A percentile compares a stretch with the other conserved stretches of the same genome.
phyloP scores from a whole-genome alignment of 2,113 vertebrate genomes.

The Andinoacara biseriatus region DNA sequence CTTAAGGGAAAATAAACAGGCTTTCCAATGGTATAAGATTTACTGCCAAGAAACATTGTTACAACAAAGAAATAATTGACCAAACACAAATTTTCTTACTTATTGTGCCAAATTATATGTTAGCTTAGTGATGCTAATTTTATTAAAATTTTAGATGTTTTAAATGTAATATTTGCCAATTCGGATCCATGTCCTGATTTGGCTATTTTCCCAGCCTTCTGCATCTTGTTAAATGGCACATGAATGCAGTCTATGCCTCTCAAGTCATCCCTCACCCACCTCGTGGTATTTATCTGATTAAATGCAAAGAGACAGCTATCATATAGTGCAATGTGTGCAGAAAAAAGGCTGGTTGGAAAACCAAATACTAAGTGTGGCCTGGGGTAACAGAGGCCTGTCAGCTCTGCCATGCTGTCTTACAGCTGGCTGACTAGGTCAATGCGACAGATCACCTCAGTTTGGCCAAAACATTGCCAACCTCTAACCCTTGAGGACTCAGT shows the following conservation, averaged over 20 bases:
- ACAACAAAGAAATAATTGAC: too few relatives aligned
- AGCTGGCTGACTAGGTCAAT: conserved; percentile 60
- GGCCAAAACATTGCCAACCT: conserved; percentile 39
- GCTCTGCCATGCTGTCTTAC: conserved; percentile 62
- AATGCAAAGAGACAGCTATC: conserved; percentile 79
- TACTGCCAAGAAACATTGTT: too few relatives aligned
- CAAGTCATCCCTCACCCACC: conserved; percentile 50
- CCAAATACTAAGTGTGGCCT: conserved; percentile 77
- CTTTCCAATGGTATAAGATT: too few relatives aligned
- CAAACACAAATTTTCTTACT: too few relatives aligned
- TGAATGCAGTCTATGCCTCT: conserved; percentile 28
- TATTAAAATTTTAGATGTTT: neutral
- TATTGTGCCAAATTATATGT: too few relatives aligned
- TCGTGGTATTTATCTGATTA: conserved; percentile 76
- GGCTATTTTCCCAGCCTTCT: conserved; percentile 2
- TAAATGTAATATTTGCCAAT: neutral
- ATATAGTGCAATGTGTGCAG: conserved; percentile 66
- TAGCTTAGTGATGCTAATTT: neutral
- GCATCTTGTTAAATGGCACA: conserved; percentile 33
- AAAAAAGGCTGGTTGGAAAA: conserved; percentile 66
- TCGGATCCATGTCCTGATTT: conserved; percentile 1
- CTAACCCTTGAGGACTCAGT: conserved; percentile 45
- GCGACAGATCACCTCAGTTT: conserved; percentile 73
- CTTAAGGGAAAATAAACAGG: too few relatives aligned
- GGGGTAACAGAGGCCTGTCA: conserved; percentile 76